Base-by-base conservation (phyloP, 2,797 vertebrate species). In the Anguilla anguilla region DNA sequence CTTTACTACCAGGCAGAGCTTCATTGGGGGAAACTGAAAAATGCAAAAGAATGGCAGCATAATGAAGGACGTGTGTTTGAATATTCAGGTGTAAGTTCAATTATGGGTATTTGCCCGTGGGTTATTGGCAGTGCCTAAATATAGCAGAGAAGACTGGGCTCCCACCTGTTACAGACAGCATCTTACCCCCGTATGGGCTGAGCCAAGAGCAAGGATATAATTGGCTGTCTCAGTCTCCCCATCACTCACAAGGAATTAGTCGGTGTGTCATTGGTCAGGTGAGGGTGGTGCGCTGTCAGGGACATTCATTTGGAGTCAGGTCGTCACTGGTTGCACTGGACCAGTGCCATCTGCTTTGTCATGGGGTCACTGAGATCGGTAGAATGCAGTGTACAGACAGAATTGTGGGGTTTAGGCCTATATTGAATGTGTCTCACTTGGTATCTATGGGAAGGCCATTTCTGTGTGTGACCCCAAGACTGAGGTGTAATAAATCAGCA, bases 161-260 rank as follows among this genome's bases (percentile, higher is more conserved):
- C 7, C 46, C 79, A 25, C 79, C 46, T n/a, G 79, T 82, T 82
- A 22, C 25, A 10, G 22, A 46, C 79, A 82, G 79, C 79, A 82
- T 51, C 79, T 51, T 49, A 7, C 25, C 79, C 46, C 79, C 25
- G 17, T 46, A 82, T 82, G 19, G 43, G 43, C 43, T 82, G 79
- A 82, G 43, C 79, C 46, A 25, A 46, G 46, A 82, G 46, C 43
- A 13, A 49, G 79, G 9, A 49, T 82, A n/a, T 82, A 51, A 82
- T 82, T 82, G 79, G 79, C 79, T 82, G n/a, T 19, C 79, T 11
- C 25, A 11, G 79, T 82, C 79, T 82, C 79, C 39, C 5, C 79
- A 82, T 46, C 43, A 25, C 43, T 82, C 43, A 2, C 13, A n/a
- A 51, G 25, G 46, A 46, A 51, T 51, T 22, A n/a, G 79, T 35